Evolutionary conservation across 1,140 invertebrate species (phyloP), one percentile per base, ranked within the genome.

Genomic region (Hesperophylax magnus): DNA sequence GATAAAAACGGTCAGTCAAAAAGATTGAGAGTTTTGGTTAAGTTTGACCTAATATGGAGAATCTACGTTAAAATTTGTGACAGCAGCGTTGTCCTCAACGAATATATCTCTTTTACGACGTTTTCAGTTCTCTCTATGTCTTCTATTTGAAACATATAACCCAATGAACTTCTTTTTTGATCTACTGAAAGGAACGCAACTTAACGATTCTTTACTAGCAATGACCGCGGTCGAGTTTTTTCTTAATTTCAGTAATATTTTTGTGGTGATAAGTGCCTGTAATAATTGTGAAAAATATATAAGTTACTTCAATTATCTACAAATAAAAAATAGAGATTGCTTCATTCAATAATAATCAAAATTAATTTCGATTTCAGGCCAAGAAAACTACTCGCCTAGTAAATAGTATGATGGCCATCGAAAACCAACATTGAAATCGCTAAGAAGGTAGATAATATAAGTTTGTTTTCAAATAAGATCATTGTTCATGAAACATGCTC

Each of bases 401-500:
- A 47, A 72, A 53, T 72, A 52, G 27, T 24, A 17, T 72, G 69
- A 53, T 53, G 69, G n/a, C 47, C 24, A 22, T 3, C 14, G 69
- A 72, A n/a, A 72, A 72, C 18, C 18, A 54, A 72, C 18, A 18
- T 7, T 22, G 52, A 53, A 15, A 72, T 72, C 18, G 39, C 34
- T 72, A 52, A 72, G 7, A 72, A 72, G 69, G 69, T 72, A 72
- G n/a, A 22, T 56, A 8, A 8, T 14, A 14, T 9, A 47, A 47
- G 39, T 14, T 47, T 14, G 14, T 18, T 2, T 58, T 58, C 7
- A 18, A 20, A 58, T 18, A 8, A 18, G n/a, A 5, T 58, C 20
- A n/a, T n/a, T n/a, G 2, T 18, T 18, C n/a, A 8, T 11, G n/a
- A 18, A 58, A 1, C 54, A 17, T 58, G 56, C n/a, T 58, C n/a